Evolutionary conservation across 53 echinoderm and acorn worm species (phyloP).

Genomic region (Stichopus horrens): DNA sequence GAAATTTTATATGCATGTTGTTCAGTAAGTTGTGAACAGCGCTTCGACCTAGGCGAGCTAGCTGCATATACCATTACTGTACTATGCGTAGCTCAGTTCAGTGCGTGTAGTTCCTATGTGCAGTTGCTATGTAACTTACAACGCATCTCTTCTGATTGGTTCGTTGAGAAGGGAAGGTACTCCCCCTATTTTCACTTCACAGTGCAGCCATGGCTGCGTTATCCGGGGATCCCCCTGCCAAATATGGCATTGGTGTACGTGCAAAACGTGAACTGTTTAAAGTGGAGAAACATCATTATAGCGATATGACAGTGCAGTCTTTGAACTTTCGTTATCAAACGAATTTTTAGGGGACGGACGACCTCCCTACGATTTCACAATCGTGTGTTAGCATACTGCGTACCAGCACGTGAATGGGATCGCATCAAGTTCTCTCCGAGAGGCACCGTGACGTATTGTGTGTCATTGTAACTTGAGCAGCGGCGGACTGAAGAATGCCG

Average conservation of each 20-base stretch:
- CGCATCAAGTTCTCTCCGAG: too few species aligned
- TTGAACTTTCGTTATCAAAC: neutral
- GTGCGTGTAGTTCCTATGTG: constrained; percentile 47
- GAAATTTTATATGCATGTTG: constrained; percentile 88
- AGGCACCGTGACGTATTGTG: too few species aligned
- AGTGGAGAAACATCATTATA: neutral
- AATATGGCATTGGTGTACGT: constrained; percentile 91
- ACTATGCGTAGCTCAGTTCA: neutral
- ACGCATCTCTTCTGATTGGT: constrained; percentile 18
- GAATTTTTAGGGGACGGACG: too few species aligned
- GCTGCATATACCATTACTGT: too few species aligned
- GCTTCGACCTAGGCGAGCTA: too few species aligned
- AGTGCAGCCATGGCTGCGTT: too few species aligned
- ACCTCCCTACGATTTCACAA: neutral
- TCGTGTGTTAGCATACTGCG: neutral
- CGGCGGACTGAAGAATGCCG: too few species aligned
- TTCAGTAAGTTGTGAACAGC: neutral
- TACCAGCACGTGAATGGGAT: neutral
- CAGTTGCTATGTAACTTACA: constrained; percentile 54
- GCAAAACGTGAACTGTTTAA: constrained; percentile 63
- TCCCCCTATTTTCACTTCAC: neutral
- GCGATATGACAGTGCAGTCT: neutral
- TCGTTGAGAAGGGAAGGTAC: neutral
- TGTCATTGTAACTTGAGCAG: too few species aligned
- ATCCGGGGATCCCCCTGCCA: constrained; percentile 68